A percentile compares a stretch with the other conserved stretches of the same genome.
These are phyloP conservation scores for Danio aesculapii DNA, from an alignment of 2,797 vertebrate genomes.

Conservation along the genomic window DNA sequence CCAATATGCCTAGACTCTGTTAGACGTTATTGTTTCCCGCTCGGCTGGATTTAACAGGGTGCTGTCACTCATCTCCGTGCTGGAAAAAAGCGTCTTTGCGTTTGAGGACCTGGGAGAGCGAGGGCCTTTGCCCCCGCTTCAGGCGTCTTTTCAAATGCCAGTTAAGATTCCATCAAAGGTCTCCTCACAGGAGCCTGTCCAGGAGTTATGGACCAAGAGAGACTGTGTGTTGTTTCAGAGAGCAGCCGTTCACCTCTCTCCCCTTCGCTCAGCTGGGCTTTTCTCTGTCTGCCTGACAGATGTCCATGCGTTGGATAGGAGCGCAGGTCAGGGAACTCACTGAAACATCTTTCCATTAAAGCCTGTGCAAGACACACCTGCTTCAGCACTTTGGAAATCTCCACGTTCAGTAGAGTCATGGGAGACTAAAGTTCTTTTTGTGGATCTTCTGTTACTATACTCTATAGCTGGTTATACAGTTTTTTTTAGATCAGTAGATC, in stretches of 20 bases:
- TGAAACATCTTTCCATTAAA: conserved; percentile 50
- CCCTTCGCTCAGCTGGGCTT: conserved; percentile 44
- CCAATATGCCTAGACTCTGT: conserved; percentile 43
- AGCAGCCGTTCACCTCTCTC: conserved; percentile 53
- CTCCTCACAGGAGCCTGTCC: conserved; percentile 53
- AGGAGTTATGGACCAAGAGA: conserved; percentile 50
- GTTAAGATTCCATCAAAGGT: conserved; percentile 67
- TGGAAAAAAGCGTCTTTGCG: conserved; percentile 73
- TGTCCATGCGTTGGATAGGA: conserved; percentile 57
- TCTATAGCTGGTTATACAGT: neutral
- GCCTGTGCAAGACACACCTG: conserved; percentile 13
- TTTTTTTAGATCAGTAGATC: too few species aligned
- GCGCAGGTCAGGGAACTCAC: conserved; percentile 47
- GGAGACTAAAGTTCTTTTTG: conserved; percentile 33
- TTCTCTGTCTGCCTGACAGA: conserved; percentile 58
- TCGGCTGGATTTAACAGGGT: conserved; percentile 76
- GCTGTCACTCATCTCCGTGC: conserved; percentile 53
- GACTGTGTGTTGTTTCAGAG: conserved; percentile 42
- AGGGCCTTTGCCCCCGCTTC: conserved; percentile 77
- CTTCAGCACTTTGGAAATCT: conserved; percentile 11
- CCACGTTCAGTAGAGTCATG: conserved; percentile 17
- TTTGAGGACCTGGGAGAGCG: conserved; percentile 90
- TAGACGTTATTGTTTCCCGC: conserved; percentile 81
- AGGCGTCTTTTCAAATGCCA: conserved; percentile 79
- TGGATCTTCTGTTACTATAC: conserved; percentile 26